Percentiles rank a stretch among this genome's conserved stretches.
phyloP scores from a whole-genome alignment of 2,888 invertebrate species.

The Mycalesis mineus region DNA sequence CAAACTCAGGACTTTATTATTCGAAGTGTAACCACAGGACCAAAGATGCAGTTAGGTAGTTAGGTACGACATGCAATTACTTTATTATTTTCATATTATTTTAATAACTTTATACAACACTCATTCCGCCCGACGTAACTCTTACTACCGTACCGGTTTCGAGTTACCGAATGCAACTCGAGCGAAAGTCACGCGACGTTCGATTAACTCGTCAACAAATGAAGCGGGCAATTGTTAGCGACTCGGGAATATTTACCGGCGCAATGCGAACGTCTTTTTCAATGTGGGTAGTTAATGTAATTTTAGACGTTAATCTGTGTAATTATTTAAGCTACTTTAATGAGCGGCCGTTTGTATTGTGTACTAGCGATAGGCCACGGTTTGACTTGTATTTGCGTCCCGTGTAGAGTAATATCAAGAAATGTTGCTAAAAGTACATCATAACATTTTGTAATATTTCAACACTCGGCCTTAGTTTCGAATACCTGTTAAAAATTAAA shows the following conservation, averaged over 20 bases:
- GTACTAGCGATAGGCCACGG: not conserved
- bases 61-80: not conserved
- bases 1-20: too few species aligned
- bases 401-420: too few species aligned
- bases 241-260: slow-evolving; percentile 26
- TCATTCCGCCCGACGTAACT: slow-evolving; percentile 2
- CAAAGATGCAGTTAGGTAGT: too few species aligned
- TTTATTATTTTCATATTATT: slow-evolving; percentile 3
- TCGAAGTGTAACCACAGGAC: too few species aligned
- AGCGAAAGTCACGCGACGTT: slow-evolving; percentile 26
- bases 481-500: too few species aligned
- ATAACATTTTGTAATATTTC: too few species aligned
- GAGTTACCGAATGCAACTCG: slow-evolving; percentile 28
- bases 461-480: too few species aligned
- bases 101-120: slow-evolving; percentile 5
- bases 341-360: not conserved
- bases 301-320: slow-evolving; percentile 13
- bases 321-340: slow-evolving; percentile 12
- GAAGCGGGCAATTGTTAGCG: slow-evolving; percentile 33
- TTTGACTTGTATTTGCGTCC: too few species aligned
- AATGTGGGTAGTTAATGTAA: not conserved
- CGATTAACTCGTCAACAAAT: slow-evolving; percentile 38
- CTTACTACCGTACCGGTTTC: slow-evolving; percentile 18
- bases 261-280: slow-evolving; percentile 4
- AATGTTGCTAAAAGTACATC: too few species aligned